These are phyloP conservation scores for Rhimphoctona megacephalus DNA, from an alignment of 2,888 invertebrate genomes.

Conservation along the genomic window DNA sequence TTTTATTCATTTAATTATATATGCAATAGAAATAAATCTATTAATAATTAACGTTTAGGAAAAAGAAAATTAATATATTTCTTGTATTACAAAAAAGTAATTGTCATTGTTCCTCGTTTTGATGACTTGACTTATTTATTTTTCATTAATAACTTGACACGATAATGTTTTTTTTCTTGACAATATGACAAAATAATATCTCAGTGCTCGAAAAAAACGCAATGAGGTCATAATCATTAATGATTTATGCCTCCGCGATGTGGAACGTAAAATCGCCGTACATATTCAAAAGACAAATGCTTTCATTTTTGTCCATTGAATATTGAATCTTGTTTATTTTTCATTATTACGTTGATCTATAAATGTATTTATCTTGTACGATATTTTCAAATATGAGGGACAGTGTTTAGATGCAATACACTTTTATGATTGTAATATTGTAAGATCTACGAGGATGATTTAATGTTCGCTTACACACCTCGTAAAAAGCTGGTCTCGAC, in stretches of 20 bases:
- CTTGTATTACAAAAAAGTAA: background rate
- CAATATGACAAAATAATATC: background rate
- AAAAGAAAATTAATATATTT: background rate
- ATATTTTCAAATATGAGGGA: background rate
- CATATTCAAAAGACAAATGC: background rate
- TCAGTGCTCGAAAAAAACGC: background rate
- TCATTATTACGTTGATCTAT: background rate
- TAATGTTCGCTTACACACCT: background rate
- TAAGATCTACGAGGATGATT: constrained; percentile 2
- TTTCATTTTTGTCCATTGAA: background rate
- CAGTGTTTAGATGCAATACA: background rate
- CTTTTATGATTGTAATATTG: constrained; percentile 28
- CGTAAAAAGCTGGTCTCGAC: constrained; percentile 34
- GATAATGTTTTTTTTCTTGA: background rate
- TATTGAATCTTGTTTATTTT: background rate
- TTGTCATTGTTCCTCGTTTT: background rate
- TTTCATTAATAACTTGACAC: background rate
- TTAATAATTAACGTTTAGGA: background rate
- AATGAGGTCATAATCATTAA: background rate
- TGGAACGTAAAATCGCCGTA: background rate
- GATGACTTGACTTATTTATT: background rate
- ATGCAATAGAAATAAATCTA: too few relatives aligned
- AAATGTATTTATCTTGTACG: background rate
- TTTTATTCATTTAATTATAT: too few relatives aligned
- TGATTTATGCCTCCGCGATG: background rate